Conservation (phyloP, 2,888 invertebrate species). For the Odontomyia ornata region DNA sequence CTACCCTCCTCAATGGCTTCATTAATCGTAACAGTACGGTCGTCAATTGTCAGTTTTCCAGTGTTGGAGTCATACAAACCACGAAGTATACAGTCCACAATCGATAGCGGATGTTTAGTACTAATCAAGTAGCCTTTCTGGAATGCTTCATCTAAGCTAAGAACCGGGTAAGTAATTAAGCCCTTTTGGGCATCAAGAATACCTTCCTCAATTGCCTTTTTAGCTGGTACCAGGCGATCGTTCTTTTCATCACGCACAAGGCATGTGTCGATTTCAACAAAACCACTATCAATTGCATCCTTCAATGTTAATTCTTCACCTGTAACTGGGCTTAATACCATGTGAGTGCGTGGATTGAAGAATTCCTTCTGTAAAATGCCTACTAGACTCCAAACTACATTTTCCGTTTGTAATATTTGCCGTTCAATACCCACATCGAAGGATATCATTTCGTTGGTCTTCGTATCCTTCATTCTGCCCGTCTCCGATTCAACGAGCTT, state of each 20-base stretch:
- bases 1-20: conserved; percentile 74
- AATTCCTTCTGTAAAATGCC: conserved; percentile 81
- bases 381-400: conserved; percentile 75
- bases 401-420: conserved; percentile 76
- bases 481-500: conserved; percentile 75
- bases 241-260: conserved; percentile 78
- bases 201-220: conserved; percentile 75
- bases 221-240: conserved; percentile 72
- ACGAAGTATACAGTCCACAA: conserved; percentile 84
- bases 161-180: conserved; percentile 72
- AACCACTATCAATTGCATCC: conserved; percentile 76
- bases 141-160: conserved; percentile 80
- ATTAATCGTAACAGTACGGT: conserved; percentile 74
- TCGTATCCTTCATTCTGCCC: conserved; percentile 78
- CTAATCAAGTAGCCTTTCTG: conserved; percentile 83
- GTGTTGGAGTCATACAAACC: conserved; percentile 80
- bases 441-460: conserved; percentile 74
- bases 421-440: conserved; percentile 76
- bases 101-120: conserved; percentile 80
- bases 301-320: conserved; percentile 78
- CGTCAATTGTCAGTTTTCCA: conserved; percentile 76
- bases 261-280: conserved; percentile 76
- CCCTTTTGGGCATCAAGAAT: conserved; percentile 78
- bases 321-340: conserved; percentile 79
- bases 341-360: conserved; percentile 77